Percentiles rank a stretch among this genome's conserved stretches.
These are phyloP conservation scores for Cephus spinipes DNA, from an alignment of 2,888 invertebrate genomes.

Conservation along the genomic window DNA sequence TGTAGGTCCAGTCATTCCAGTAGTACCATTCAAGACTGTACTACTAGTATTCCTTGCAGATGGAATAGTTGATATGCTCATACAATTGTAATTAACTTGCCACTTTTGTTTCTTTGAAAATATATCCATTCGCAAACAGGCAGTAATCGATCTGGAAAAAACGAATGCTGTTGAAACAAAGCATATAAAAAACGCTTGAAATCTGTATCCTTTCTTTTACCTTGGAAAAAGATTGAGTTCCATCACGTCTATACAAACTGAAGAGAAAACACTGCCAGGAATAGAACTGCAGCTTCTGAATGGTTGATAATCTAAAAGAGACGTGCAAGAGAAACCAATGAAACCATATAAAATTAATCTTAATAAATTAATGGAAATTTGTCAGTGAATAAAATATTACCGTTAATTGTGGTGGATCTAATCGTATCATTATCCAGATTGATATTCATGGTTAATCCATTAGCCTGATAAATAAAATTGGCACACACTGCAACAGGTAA, in stretches of 20 bases:
- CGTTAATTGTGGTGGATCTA: constrained; percentile 39
- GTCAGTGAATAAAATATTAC: constrained; percentile 28
- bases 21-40: constrained; percentile 7
- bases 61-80: constrained; percentile 44
- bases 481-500: constrained; percentile 48
- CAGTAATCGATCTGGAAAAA: constrained; percentile 46
- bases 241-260: constrained; percentile 49
- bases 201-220: constrained; percentile 26
- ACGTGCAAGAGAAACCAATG: neutral
- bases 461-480: constrained; percentile 49
- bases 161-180: neutral
- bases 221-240: constrained; percentile 47
- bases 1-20: constrained; percentile 2
- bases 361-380: too few species aligned
- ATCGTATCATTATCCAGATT: constrained; percentile 41
- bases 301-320: constrained; percentile 44
- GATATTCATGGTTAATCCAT: constrained; percentile 48
- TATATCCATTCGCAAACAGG: constrained; percentile 49
- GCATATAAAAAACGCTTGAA: neutral
- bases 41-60: constrained; percentile 15
- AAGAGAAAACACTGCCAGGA: constrained; percentile 53
- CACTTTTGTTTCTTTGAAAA: constrained; percentile 47
- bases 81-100: constrained; percentile 53
- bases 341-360: too few species aligned
- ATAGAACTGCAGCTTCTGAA: constrained; percentile 48